A percentile compares a stretch with the other conserved stretches of the same genome.
These are phyloP conservation scores for Cotesia congregata DNA, from an alignment of 2,888 invertebrate species.

Conservation along the genomic window DNA sequence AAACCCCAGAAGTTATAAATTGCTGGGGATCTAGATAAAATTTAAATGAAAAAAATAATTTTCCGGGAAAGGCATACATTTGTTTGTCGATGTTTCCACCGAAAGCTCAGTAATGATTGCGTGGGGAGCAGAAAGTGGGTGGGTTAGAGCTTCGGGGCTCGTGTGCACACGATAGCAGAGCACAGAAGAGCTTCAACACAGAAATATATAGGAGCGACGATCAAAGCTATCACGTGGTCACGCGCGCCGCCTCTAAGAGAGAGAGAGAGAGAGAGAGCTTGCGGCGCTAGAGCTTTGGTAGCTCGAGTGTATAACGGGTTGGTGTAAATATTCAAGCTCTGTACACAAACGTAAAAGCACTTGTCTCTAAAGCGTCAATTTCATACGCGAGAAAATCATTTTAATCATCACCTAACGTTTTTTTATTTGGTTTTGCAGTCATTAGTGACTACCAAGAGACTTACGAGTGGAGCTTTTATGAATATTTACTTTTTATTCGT, in stretches of 20 bases:
- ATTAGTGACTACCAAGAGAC: too few species aligned
- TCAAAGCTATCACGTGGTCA: constrained; percentile 47
- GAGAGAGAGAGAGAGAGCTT: neutral
- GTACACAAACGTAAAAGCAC: constrained; percentile 36
- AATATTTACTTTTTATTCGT: too few species aligned
- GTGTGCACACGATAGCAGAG: neutral
- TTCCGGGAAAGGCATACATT: neutral
- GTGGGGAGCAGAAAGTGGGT: neutral
- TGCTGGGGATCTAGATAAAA: neutral
- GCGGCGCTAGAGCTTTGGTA: neutral
- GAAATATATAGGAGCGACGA: constrained; percentile 27
- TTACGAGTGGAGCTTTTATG: too few species aligned
- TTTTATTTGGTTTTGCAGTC: too few species aligned
- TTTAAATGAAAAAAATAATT: neutral
- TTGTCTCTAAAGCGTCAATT: constrained; percentile 23
- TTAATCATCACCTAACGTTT: constrained; percentile 5
- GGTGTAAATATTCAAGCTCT: constrained; percentile 45
- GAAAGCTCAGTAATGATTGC: neutral
- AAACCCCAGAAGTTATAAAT: neutral
- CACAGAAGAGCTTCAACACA: neutral
- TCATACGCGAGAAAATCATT: constrained; percentile 34
- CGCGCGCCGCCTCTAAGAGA: constrained; percentile 26
- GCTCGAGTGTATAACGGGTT: constrained; percentile 1
- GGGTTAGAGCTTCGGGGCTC: neutral
- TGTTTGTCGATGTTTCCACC: neutral